phyloP scores from a whole-genome alignment of 2,113 vertebrate genomes.

The Mustelus asterias region DNA sequence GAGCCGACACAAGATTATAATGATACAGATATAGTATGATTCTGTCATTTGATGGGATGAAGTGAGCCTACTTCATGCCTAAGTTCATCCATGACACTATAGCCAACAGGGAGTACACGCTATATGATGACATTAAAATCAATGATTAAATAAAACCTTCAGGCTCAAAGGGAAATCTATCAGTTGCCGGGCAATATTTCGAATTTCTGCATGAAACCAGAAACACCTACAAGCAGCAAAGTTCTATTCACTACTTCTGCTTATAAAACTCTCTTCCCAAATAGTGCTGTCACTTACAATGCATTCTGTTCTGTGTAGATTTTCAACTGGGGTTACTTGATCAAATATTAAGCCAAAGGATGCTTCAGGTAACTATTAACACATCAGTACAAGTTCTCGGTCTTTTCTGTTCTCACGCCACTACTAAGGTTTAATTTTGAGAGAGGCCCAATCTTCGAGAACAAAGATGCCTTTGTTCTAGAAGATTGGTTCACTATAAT shows the following conservation, averaged over 20 bases:
- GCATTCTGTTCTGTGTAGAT: not conserved
- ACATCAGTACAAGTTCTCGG: not conserved
- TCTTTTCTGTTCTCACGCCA: too few relatives aligned
- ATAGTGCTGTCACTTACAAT: not conserved
- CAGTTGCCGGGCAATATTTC: not conserved
- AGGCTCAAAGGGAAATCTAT: not conserved
- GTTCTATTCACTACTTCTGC: not conserved
- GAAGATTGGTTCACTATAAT: not conserved
- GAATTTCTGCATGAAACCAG: not conserved
- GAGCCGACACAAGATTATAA: not conserved
- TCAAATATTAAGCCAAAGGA: not conserved
- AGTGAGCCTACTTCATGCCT: not conserved
- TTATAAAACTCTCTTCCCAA: not conserved
- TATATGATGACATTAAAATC: not conserved
- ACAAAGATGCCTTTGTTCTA: not conserved
- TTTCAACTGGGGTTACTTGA: not conserved
- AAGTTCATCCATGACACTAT: not conserved
- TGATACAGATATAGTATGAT: not conserved
- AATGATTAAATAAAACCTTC: not conserved
- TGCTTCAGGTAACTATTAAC: not conserved
- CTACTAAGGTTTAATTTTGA: not conserved
- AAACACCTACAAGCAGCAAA: not conserved
- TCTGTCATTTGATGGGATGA: not conserved
- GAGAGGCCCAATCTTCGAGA: not conserved
- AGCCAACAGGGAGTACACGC: not conserved